phyloP scores from a whole-genome alignment of 2,797 vertebrate genomes.

The Anomalospiza imberbis region DNA sequence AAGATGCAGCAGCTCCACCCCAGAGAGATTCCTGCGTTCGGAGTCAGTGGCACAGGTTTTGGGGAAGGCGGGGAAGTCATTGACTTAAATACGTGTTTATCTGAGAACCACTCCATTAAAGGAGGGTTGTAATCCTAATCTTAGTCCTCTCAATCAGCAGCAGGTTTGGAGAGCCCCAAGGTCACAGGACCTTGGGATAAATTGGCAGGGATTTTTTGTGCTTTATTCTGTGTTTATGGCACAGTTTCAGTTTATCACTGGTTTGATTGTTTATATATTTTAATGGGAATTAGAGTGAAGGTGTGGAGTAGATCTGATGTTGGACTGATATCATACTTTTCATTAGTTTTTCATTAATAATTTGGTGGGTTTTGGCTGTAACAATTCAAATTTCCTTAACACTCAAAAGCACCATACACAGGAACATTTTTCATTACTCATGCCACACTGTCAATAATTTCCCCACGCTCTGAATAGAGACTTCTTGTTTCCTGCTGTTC shows the following conservation, averaged over 20 bases:
- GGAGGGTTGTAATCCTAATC: neutral
- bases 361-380: neutral
- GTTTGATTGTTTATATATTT: neutral
- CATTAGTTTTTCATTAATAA: neutral
- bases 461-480: neutral
- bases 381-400: neutral
- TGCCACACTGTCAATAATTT: neutral
- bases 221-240: neutral
- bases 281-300: neutral
- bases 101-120: neutral
- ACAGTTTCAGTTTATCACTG: neutral
- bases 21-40: neutral
- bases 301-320: neutral
- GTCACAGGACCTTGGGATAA: neutral
- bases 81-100: conserved; percentile 1
- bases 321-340: too few species aligned
- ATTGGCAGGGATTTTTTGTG: neutral
- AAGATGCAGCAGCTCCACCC: neutral
- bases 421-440: neutral
- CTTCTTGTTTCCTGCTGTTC: neutral
- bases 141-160: neutral
- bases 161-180: neutral
- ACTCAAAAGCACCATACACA: neutral
- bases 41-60: neutral
- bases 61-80: neutral